Percentiles rank a stretch among this genome's conserved stretches.
These are phyloP conservation scores for Mythimna vitellina DNA, from an alignment of 2,888 invertebrate species.

Conservation along the genomic window DNA sequence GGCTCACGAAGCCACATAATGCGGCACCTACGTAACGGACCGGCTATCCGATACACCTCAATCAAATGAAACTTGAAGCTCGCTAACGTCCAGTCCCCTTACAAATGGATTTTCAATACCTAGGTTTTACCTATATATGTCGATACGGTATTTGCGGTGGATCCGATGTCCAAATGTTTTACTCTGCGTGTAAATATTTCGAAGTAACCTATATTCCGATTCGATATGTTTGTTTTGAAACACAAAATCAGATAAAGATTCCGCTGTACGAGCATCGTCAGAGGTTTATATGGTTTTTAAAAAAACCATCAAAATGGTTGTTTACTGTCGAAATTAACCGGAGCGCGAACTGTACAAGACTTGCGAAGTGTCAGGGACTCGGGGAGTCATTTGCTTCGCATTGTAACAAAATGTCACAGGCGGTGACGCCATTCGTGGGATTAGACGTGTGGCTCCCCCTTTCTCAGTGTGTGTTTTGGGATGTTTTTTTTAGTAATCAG, in stretches of 20 bases:
- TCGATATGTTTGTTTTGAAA: constrained; percentile 12
- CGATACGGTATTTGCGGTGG: constrained; percentile 38
- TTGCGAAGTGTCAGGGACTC: constrained; percentile 65
- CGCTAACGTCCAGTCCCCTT: constrained; percentile 59
- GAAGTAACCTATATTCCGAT: background rate
- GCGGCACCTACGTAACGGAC: constrained; percentile 73
- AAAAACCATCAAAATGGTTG: too few species aligned
- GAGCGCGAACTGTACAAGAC: constrained; percentile 55
- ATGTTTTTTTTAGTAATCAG: constrained; percentile 54
- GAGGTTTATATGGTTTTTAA: constrained; percentile 45
- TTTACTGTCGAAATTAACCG: constrained; percentile 64
- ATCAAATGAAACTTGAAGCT: constrained; percentile 82
- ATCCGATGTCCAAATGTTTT: constrained; percentile 27
- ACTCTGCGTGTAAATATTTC: background rate
- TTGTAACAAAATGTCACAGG: constrained; percentile 75
- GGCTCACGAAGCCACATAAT: constrained; percentile 86
- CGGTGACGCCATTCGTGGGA: constrained; percentile 72
- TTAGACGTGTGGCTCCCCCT: constrained; percentile 57
- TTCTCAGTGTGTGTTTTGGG: constrained; percentile 46
- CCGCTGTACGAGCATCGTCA: background rate
- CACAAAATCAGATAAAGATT: background rate
- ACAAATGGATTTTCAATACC: constrained; percentile 60
- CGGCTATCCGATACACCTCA: constrained; percentile 83
- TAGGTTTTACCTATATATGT: constrained; percentile 36
- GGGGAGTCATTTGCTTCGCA: constrained; percentile 76